Base-by-base conservation (phyloP, 2,797 vertebrate genomes). In the Typhlichthys subterraneus region DNA sequence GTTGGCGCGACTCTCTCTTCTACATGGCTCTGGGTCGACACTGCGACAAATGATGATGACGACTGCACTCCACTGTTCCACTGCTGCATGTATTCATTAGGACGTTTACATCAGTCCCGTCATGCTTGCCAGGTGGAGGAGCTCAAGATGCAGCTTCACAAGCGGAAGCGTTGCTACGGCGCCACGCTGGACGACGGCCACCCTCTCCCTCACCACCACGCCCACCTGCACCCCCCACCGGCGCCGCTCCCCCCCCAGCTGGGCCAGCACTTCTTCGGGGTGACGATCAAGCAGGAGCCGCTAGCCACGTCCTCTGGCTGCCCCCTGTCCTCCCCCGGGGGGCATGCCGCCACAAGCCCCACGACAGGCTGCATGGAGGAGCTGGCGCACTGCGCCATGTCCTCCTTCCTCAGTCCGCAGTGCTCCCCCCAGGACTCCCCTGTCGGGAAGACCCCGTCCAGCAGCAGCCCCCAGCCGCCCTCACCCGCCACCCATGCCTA, bases 361-460 rank as follows among this genome's bases (percentile, higher is more conserved):
- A 74, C 80, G 2, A 67, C 69, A 55, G 78, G 85, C 84, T 87
- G 92, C 0, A 92, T 95, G 58, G 93, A 93, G 52, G 87, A 87
- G 1, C 74, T 92, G 53, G 92, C 87, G 59, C 91, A 92, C 55
- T 92, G 94, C 59, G 91, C 91, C 29, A 89, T 96, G 79, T 93
- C 96, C 0, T 93, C 96, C 1, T 98, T 98, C 84, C 93, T 98
- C 67, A 99, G 96, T 77, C 97, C 97, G 0, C 96, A 98, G 85
- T 95, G 95, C 73, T 99, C 97, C 0, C 97, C 97, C 0, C 95
- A 96, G 80, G 95, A 97, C 79, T 97, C 96, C 0, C 94, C 96
- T 0, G 83, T 92, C 0, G 92, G 93, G 33, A 93, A 93, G 59
- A 65, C 82, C 19, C 19, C 15, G 1, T 85, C 94, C 1, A 89